Evolutionary conservation across 1,140 invertebrate species (phyloP), one percentile per base, ranked within the genome.

Genomic region (Heliconius congener): DNA sequence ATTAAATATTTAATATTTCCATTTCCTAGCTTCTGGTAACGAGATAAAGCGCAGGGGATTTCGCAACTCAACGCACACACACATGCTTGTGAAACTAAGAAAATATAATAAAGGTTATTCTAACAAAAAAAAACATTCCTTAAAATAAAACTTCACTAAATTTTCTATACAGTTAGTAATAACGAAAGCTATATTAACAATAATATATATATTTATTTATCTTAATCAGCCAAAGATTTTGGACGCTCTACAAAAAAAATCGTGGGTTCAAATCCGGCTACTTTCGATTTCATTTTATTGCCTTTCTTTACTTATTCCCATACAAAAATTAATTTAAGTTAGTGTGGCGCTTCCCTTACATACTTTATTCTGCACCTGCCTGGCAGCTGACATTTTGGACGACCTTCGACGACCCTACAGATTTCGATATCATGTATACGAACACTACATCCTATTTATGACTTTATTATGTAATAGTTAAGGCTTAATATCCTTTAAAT

Each of bases 361-460:
- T 72, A 57, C 57, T 30, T 77, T 9, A 16, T 42, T 74, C 42
- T 30, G 74, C 78, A 82, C 81, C 81, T 82, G 81, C 71, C 80
- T 76, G 30, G 76, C 80, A 81, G 80, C 80, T 81, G 81, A 82
- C 81, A 82, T 82, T 82, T 82, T 55, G 71, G 52, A 27, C 78
- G 81, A 82, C 81, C 81, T 82, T 82, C 81, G 74, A 73, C 74
- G 81, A 79, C 72, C 73, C 77, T 81, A 78, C 60, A 75, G 80
- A 80, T 81, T 77, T 76, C n/a, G 70, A 46, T 46, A 42, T 46
- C 71, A 50, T 2, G 9, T 72, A 42, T 72, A 19, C 30, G 23
- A 39, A 66, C 8, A 30, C 9, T 0, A 16, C 60, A 66, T 66
- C 60, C 60, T 30, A 66, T 30, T 66, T 13, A 66, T 27, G 27